Evolutionary conservation across 2,113 vertebrate genomes (phyloP).

Genomic region (Ifrita kowaldi): DNA sequence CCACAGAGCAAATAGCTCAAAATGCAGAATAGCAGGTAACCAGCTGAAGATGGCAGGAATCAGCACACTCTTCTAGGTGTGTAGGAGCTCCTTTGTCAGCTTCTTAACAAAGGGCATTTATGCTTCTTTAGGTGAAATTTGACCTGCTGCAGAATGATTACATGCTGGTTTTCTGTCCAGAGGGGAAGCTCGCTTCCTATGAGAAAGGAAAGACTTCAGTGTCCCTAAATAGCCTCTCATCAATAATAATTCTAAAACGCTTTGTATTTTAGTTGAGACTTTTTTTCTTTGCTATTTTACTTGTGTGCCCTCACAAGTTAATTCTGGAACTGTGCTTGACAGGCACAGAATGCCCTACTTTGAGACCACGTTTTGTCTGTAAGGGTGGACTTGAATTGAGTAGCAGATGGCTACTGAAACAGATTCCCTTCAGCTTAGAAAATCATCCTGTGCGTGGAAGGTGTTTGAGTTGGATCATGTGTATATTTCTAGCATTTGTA

Average conservation of each 20-base stretch:
- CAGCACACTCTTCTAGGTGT: neutral
- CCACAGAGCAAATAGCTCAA: neutral
- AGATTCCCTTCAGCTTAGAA: neutral
- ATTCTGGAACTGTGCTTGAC: neutral
- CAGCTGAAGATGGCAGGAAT: neutral
- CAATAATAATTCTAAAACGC: neutral
- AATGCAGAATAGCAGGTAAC: neutral
- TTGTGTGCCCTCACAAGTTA: neutral
- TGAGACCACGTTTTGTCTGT: neutral
- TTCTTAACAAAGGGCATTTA: neutral
- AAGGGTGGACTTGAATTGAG: neutral
- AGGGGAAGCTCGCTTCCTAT: neutral
- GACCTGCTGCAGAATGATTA: neutral
- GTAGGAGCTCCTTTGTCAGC: neutral
- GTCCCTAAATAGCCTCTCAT: neutral
- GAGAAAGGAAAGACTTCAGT: neutral
- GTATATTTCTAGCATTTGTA: neutral
- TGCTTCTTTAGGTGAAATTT: neutral
- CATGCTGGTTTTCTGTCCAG: neutral
- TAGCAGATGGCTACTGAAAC: constrained; percentile 15
- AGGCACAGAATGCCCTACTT: neutral
- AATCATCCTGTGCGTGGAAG: neutral
- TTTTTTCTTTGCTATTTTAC: neutral
- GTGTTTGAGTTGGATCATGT: neutral
- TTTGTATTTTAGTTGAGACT: neutral